phyloP scores from a whole-genome alignment of 2,113 vertebrate species.

The Speoplatyrhinus poulsoni region DNA sequence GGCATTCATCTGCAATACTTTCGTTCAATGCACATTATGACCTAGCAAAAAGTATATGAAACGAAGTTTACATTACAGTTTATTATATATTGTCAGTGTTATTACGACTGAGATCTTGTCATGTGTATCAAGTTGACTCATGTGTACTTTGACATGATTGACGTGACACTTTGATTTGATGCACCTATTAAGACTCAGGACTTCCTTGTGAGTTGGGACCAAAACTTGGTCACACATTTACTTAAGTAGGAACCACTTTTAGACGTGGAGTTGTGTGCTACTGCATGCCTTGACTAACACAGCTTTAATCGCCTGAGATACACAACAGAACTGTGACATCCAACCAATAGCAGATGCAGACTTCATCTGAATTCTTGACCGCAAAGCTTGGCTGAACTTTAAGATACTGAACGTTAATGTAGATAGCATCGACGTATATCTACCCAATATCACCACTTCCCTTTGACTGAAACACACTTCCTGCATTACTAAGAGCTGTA shows the following conservation, averaged over 20 bases:
- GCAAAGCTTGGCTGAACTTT: neutral
- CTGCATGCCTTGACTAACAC: neutral
- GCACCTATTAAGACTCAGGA: slow-evolving; percentile 16
- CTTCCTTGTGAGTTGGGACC: slow-evolving; percentile 6
- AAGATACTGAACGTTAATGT: neutral
- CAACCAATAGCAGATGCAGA: neutral
- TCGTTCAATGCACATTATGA: too few relatives aligned
- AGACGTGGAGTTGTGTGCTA: neutral
- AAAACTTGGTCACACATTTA: too few relatives aligned
- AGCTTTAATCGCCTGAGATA: neutral
- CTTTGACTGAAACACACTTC: neutral
- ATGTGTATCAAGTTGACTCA: too few relatives aligned
- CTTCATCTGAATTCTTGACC: too few relatives aligned
- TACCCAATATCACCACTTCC: neutral
- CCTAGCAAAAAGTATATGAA: too few relatives aligned
- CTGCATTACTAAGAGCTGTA: neutral
- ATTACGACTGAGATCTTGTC: too few relatives aligned
- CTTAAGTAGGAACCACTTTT: too few relatives aligned
- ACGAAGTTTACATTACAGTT: too few relatives aligned
- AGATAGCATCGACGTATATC: neutral
- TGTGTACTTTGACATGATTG: too few relatives aligned
- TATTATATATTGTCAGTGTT: too few relatives aligned
- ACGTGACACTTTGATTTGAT: neutral
- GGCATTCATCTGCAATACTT: too few relatives aligned
- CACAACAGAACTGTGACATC: neutral